These are phyloP conservation scores for Pelodiscus sinensis DNA, from an alignment of 2,113 vertebrate genomes.

Conservation along the genomic window DNA sequence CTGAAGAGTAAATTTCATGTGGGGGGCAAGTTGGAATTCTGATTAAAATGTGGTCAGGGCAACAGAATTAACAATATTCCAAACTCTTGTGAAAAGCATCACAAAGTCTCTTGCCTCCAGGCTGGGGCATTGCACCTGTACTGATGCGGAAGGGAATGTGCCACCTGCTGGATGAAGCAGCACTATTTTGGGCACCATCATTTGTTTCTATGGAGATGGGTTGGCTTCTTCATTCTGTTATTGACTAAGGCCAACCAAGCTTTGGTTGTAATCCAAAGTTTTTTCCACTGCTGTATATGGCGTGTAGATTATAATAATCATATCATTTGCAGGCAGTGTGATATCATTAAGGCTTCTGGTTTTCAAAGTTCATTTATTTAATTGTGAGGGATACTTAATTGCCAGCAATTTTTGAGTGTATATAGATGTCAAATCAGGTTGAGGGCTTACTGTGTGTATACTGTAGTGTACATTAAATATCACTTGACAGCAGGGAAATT, in stretches of 20 bases:
- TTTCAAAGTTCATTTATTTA: neutral
- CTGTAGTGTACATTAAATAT: neutral
- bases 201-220: neutral
- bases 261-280: neutral
- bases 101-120: neutral
- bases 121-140: neutral
- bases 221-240: neutral
- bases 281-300: fast-evolving
- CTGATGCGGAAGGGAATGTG: neutral
- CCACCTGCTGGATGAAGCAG: fast-evolving
- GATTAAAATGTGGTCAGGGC: neutral
- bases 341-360: fast-evolving
- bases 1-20: neutral
- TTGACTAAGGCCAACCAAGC: neutral
- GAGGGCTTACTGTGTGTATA: neutral
- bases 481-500: neutral
- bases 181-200: neutral
- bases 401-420: neutral
- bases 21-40: neutral
- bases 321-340: neutral
- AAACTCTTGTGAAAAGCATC: neutral
- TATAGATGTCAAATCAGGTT: neutral
- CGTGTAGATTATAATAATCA: neutral
- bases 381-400: neutral
- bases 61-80: neutral